Percentiles rank a stretch among this genome's conserved stretches.
Conservation (phyloP, 2,888 invertebrate genomes). For the Agonopterix subpropinquella region DNA sequence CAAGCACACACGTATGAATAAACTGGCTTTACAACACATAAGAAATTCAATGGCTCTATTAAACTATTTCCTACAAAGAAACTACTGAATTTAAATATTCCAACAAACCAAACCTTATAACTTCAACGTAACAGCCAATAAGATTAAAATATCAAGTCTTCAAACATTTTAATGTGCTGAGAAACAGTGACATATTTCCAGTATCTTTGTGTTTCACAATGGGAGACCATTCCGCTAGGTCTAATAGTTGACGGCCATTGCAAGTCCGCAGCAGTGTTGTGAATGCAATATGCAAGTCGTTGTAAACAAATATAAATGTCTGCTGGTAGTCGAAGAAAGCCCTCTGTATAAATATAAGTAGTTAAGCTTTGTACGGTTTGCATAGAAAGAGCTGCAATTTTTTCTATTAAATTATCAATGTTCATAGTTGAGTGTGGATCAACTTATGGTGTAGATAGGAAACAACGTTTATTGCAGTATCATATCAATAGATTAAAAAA, state of each 20-base stretch:
- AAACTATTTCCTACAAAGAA: too few relatives aligned
- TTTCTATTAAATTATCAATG: not conserved
- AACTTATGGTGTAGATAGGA: too few relatives aligned
- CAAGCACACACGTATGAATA: too few relatives aligned
- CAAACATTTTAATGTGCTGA: conserved; percentile 26
- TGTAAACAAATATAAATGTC: conserved; percentile 69
- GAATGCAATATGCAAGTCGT: conserved; percentile 37
- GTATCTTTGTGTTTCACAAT: conserved; percentile 40
- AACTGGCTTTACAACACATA: too few relatives aligned
- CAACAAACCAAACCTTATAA: not conserved
- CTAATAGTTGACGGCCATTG: conserved; percentile 8
- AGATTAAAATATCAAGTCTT: conserved; percentile 48
- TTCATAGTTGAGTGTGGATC: too few relatives aligned
- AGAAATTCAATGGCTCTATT: too few relatives aligned
- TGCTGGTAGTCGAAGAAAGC: conserved; percentile 42
- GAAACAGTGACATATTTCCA: conserved; percentile 44
- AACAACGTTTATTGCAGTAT: too few relatives aligned
- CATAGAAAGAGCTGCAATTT: not conserved
- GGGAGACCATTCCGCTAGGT: conserved; percentile 24
- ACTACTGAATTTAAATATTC: too few relatives aligned
- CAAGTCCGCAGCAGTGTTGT: conserved; percentile 8
- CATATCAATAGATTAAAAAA: too few relatives aligned
- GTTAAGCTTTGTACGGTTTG: not conserved
- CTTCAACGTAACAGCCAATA: not conserved
- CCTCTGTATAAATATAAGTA: conserved; percentile 16